phyloP scores from a whole-genome alignment of 2,888 invertebrate genomes.

The Bombylius major region DNA sequence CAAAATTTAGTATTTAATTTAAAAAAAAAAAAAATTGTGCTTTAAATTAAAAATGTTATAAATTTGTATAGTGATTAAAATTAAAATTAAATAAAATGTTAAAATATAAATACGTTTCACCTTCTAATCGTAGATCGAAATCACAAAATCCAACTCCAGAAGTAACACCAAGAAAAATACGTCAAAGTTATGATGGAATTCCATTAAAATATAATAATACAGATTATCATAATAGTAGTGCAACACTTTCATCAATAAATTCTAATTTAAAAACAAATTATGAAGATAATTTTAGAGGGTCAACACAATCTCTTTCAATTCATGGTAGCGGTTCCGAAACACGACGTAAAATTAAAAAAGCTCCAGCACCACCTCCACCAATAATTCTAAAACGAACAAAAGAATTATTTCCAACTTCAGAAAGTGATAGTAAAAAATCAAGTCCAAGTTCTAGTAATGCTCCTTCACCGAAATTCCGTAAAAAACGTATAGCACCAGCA shows the following conservation, averaged over 20 bases:
- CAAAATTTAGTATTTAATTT: too few species aligned
- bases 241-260: slow-evolving; percentile 18
- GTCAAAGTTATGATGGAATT: slow-evolving; percentile 17
- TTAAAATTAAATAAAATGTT: slow-evolving; percentile 20
- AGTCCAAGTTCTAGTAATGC: slow-evolving; percentile 24
- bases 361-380: slow-evolving; percentile 25
- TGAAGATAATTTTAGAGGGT: slow-evolving; percentile 20
- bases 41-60: too few species aligned
- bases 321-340: slow-evolving; percentile 19
- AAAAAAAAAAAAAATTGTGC: too few species aligned
- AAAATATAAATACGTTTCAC: slow-evolving; percentile 31
- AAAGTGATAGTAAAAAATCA: slow-evolving; percentile 19
- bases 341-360: slow-evolving; percentile 23
- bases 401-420: slow-evolving; percentile 9
- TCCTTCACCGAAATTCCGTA: slow-evolving; percentile 39
- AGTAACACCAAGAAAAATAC: slow-evolving; percentile 19
- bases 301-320: slow-evolving; percentile 25
- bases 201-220: slow-evolving; percentile 20
- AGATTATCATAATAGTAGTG: slow-evolving; percentile 25
- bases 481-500: slow-evolving; percentile 53
- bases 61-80: too few species aligned
- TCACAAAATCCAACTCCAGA: slow-evolving; percentile 27
- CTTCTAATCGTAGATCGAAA: slow-evolving; percentile 26
- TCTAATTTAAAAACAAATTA: slow-evolving; percentile 14
- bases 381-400: slow-evolving; percentile 17